Conservation (phyloP, 2,888 invertebrate species). For the Drosophila algonquin region DNA sequence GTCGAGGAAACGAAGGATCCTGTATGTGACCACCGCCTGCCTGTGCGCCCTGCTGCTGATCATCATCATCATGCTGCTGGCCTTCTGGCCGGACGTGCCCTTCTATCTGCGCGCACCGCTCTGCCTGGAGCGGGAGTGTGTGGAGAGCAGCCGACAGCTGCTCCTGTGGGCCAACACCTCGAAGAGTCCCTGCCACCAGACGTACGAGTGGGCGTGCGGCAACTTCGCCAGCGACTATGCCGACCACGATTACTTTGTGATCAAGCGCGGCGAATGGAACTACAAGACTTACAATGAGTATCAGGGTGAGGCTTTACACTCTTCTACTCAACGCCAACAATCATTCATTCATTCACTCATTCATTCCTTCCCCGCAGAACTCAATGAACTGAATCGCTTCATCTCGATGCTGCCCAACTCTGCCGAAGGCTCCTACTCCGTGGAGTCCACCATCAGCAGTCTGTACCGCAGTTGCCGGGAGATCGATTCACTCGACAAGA, state of each 20-base stretch:
- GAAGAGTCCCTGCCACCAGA: slow-evolving; percentile 81
- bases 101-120: slow-evolving; percentile 82
- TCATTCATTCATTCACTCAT: too few species aligned
- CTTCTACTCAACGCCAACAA: too few species aligned
- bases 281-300: slow-evolving; percentile 83
- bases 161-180: slow-evolving; percentile 82
- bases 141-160: slow-evolving; percentile 82
- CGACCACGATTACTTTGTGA: slow-evolving; percentile 81
- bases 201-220: slow-evolving; percentile 83
- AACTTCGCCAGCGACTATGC: slow-evolving; percentile 82
- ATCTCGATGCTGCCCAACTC: slow-evolving; percentile 82
- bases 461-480: slow-evolving; percentile 82
- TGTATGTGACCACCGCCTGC: slow-evolving; percentile 81
- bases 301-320: slow-evolving; percentile 72
- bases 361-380: slow-evolving; percentile 62
- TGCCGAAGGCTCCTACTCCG: slow-evolving; percentile 76
- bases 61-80: slow-evolving; percentile 80
- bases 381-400: slow-evolving; percentile 82
- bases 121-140: slow-evolving; percentile 82
- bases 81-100: slow-evolving; percentile 83
- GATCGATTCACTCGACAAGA: slow-evolving; percentile 82
- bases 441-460: slow-evolving; percentile 82
- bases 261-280: slow-evolving; percentile 83
- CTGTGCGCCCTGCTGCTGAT: slow-evolving; percentile 81
- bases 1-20: slow-evolving; percentile 80